Evolutionary conservation across 2,113 vertebrate genomes (phyloP).

Genomic region (Peucedramus taeniatus): DNA sequence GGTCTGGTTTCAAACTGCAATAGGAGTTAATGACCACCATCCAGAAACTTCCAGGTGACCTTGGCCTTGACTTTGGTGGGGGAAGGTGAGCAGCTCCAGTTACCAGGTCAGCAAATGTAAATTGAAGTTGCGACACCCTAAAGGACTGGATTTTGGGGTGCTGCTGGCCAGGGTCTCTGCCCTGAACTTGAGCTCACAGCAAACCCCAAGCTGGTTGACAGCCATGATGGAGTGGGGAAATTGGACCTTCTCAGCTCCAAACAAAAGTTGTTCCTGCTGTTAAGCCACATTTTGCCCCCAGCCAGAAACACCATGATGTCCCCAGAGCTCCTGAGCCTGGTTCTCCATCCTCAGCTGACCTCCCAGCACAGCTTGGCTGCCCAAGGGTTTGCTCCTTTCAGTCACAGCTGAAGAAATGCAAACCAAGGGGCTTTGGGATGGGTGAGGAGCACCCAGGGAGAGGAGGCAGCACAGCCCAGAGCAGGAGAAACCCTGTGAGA

Average conservation of each 20-base stretch:
- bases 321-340: neutral
- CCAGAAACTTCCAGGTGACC: conserved; percentile 63
- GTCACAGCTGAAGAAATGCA: neutral
- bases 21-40: conserved; percentile 61
- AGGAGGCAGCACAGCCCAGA: neutral
- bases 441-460: neutral
- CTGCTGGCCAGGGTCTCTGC: neutral
- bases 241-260: neutral
- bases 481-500: neutral
- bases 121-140: neutral
- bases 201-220: neutral
- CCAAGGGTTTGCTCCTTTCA: neutral
- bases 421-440: neutral
- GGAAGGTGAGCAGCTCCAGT: conserved; percentile 1
- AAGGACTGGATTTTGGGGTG: neutral
- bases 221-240: neutral
- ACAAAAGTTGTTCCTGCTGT: neutral
- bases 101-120: neutral
- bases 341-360: neutral
- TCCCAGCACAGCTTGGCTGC: neutral
- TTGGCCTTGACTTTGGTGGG: conserved; percentile 33
- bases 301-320: neutral
- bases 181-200: neutral
- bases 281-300: neutral
- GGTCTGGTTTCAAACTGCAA: conserved; percentile 65